Percentiles rank a stretch among this genome's conserved stretches.
These are phyloP conservation scores for Artibeus lituratus DNA, from an alignment of 2,797 vertebrate genomes.

Conservation along the genomic window DNA sequence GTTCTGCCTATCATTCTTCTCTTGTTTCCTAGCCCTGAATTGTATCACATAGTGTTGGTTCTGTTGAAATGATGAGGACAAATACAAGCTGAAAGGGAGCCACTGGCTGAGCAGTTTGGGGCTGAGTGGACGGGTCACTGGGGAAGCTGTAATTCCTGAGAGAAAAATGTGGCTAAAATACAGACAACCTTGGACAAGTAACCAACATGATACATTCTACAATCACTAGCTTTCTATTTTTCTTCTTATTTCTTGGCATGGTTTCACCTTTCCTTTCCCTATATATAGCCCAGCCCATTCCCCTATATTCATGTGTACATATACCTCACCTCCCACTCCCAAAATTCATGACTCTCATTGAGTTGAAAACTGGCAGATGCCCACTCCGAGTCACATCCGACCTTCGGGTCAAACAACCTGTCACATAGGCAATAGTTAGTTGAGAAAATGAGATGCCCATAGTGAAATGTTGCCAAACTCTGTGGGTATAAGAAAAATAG, in stretches of 20 bases:
- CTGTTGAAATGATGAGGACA: neutral
- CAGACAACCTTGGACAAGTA: neutral
- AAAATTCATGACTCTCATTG: neutral
- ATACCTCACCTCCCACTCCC: neutral
- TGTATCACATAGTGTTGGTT: neutral
- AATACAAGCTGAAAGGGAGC: neutral
- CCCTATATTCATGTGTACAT: neutral
- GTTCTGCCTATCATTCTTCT: neutral
- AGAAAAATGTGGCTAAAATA: neutral
- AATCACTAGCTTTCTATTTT: neutral
- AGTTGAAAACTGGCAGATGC: neutral
- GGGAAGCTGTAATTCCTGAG: neutral
- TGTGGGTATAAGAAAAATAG: neutral
- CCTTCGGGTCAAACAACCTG: neutral
- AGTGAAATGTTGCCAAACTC: slow-evolving; percentile 22
- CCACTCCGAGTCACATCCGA: neutral
- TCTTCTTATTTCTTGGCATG: neutral
- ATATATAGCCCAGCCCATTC: neutral
- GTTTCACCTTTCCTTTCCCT: neutral
- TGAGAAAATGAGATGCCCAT: slow-evolving; percentile 18
- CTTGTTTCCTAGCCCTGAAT: neutral
- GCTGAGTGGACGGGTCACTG: neutral
- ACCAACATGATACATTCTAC: neutral
- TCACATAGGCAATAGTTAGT: neutral
- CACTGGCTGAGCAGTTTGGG: neutral